phyloP scores from a whole-genome alignment of 2,888 invertebrate species.

The Troides helena region DNA sequence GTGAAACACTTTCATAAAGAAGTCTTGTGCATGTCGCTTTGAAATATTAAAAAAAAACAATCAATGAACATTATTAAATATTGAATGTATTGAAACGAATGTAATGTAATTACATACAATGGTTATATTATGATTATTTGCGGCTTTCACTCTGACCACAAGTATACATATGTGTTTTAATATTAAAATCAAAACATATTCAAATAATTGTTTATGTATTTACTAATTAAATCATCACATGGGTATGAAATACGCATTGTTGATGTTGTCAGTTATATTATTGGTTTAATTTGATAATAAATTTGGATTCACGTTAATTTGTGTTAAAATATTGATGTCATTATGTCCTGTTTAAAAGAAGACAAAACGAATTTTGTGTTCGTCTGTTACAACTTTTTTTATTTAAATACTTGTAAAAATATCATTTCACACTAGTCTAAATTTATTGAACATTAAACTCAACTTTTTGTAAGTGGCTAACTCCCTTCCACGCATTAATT shows the following conservation, averaged over 20 bases:
- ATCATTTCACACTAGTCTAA: background rate
- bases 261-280: background rate
- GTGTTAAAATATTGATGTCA: no score
- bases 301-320: no score
- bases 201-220: background rate
- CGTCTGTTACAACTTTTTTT: background rate
- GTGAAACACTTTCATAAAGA: background rate
- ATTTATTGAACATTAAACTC: slow-evolving; percentile 1
- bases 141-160: background rate
- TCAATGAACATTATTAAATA: background rate
- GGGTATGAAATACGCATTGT: background rate
- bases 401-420: background rate
- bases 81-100: background rate
- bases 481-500: slow-evolving; percentile 28
- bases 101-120: background rate
- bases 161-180: background rate
- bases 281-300: background rate
- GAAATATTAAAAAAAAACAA: background rate
- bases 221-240: background rate
- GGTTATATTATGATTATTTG: background rate
- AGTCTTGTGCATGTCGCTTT: no score
- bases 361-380: background rate
- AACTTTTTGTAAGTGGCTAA: slow-evolving; percentile 11
- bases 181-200: background rate
- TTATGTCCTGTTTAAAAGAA: background rate